These are phyloP conservation scores for Solenopsis fugax DNA, from an alignment of 1,140 invertebrate species.

Conservation along the genomic window DNA sequence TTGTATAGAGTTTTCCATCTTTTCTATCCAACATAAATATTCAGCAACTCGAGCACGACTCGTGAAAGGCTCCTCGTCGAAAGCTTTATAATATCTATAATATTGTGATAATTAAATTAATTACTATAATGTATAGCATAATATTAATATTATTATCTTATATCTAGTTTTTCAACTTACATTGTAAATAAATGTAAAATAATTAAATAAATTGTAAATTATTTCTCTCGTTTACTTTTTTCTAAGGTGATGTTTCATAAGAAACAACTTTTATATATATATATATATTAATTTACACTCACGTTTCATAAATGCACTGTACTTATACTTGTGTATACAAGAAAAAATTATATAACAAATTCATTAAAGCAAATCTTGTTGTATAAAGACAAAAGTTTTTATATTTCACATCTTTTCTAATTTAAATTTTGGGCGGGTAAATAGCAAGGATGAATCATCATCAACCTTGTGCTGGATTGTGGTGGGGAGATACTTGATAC, in stretches of 20 bases:
- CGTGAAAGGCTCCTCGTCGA: conserved; percentile 74
- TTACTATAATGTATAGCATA: conserved; percentile 5
- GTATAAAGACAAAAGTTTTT: background rate
- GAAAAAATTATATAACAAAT: background rate
- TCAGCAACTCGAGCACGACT: conserved; percentile 80
- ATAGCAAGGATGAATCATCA: conserved; percentile 51
- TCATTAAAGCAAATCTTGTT: conserved; percentile 2
- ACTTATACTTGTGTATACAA: background rate
- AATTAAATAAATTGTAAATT: conserved; percentile 15
- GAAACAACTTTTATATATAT: background rate
- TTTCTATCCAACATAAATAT: conserved; percentile 87
- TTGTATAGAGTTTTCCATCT: conserved; percentile 87
- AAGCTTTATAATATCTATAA: conserved; percentile 81
- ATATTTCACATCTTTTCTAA: background rate
- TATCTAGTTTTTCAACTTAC: background rate
- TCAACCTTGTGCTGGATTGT: conserved; percentile 55
- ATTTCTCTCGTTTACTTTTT: background rate
- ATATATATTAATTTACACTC: background rate
- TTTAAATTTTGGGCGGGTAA: conserved; percentile 38
- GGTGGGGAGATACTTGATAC: conserved; percentile 52
- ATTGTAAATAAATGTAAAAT: conserved; percentile 20
- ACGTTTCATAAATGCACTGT: background rate
- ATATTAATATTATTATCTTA: background rate
- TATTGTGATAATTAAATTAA: conserved; percentile 14
- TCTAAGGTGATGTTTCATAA: background rate